phyloP scores from a whole-genome alignment of 2,888 invertebrate species.

The Rotaria socialis region DNA sequence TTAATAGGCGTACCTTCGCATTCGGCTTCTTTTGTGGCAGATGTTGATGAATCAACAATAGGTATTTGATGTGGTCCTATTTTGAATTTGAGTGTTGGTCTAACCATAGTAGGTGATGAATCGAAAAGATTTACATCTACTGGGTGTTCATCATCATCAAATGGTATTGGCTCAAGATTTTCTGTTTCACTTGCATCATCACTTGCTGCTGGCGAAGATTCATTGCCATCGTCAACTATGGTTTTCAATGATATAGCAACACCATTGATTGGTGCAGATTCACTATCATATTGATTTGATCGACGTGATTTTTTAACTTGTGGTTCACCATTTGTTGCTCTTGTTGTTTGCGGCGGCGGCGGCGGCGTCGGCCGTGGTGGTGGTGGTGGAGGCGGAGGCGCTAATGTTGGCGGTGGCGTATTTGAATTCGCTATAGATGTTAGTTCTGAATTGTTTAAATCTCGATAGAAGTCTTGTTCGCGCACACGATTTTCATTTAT shows the following conservation, averaged over 20 bases:
- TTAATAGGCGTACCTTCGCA: not conserved
- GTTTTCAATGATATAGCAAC: slow-evolving; percentile 31
- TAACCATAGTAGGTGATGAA: not conserved
- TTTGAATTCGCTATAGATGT: not conserved
- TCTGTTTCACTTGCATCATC: slow-evolving; percentile 36
- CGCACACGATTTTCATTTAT: slow-evolving; percentile 45
- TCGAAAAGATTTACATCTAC: not conserved
- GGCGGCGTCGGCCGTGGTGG: not conserved
- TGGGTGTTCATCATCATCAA: slow-evolving; percentile 4
- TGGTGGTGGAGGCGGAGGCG: not conserved
- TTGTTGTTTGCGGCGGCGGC: not conserved
- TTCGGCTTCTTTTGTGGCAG: not conserved
- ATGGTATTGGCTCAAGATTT: slow-evolving; percentile 4
- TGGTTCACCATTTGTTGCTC: slow-evolving; percentile 5
- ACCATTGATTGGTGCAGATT: slow-evolving; percentile 7
- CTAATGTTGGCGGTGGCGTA: not conserved
- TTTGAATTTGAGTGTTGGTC: not conserved
- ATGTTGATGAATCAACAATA: not conserved
- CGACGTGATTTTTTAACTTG: slow-evolving; percentile 22
- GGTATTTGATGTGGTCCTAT: not conserved
- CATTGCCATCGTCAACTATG: not conserved
- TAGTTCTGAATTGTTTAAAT: slow-evolving; percentile 36
- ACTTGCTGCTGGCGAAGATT: not conserved
- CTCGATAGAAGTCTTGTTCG: slow-evolving; percentile 44
- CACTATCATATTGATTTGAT: slow-evolving; percentile 35